These are phyloP conservation scores for Cerceris rybyensis DNA, from an alignment of 2,888 invertebrate species.

Conservation along the genomic window DNA sequence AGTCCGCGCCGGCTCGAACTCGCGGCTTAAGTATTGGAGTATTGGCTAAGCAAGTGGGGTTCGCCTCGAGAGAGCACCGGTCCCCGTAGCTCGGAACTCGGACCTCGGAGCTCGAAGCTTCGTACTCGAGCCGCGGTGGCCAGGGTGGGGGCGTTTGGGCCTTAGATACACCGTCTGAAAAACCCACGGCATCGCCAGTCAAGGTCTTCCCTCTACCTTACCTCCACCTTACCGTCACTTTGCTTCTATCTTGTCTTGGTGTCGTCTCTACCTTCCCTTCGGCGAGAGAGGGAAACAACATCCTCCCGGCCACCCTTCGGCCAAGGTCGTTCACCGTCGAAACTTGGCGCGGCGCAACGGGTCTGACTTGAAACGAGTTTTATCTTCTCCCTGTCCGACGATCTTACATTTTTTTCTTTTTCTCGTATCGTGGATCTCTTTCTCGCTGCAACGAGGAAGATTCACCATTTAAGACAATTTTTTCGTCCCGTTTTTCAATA, in stretches of 20 bases:
- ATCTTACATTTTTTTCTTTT: neutral
- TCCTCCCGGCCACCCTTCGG: constrained; percentile 45
- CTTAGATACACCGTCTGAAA: constrained; percentile 51
- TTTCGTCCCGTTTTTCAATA: too few relatives aligned
- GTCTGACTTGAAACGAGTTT: neutral
- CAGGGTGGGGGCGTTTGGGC: constrained; percentile 53
- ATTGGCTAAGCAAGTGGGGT: constrained; percentile 79
- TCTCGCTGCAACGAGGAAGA: too few relatives aligned
- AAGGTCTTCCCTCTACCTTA: constrained; percentile 55
- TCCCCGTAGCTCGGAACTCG: neutral
- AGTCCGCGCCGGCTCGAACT: constrained; percentile 74
- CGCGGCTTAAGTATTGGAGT: constrained; percentile 79
- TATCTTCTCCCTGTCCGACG: neutral
- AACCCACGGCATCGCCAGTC: constrained; percentile 51
- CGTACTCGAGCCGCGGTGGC: neutral
- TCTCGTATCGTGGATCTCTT: too few relatives aligned
- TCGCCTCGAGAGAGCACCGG: constrained; percentile 30
- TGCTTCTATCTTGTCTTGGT: too few relatives aligned
- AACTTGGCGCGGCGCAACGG: neutral
- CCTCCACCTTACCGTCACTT: too few relatives aligned
- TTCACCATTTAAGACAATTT: too few relatives aligned
- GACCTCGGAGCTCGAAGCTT: too few relatives aligned
- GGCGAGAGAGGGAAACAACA: constrained; percentile 8
- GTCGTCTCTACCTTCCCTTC: too few relatives aligned
- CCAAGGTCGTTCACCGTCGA: constrained; percentile 43